Conservation (phyloP, 2,113 vertebrate species). For the Sinocyclocheilus anshuiensis region DNA sequence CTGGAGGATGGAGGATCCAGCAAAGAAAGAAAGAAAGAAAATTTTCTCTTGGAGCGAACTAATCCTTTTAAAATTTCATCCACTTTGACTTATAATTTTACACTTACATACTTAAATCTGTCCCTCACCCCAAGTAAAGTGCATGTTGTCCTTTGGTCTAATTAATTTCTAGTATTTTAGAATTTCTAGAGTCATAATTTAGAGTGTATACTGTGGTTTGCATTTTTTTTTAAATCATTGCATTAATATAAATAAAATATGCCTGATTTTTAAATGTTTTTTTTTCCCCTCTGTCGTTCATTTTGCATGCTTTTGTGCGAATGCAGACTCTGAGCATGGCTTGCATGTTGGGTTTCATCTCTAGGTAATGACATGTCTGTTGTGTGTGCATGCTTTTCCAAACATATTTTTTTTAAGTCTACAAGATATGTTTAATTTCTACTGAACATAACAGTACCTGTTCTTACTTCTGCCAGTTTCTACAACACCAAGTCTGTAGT, state of each 20-base stretch:
- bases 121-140: not conserved
- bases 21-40: no score
- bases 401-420: not conserved
- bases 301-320: not conserved
- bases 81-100: no score
- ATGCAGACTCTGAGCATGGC: slow-evolving; percentile 76
- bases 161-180: not conserved
- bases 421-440: slow-evolving; percentile 12
- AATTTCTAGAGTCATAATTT: not conserved
- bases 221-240: not conserved
- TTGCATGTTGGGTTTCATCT: slow-evolving; percentile 78
- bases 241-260: not conserved
- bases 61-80: no score
- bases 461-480: slow-evolving; percentile 76
- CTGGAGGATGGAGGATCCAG: no score
- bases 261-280: not conserved
- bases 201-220: not conserved
- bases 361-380: slow-evolving; percentile 67
- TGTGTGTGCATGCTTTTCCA: not conserved
- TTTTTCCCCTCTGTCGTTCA: not conserved
- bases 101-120: no score
- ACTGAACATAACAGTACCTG: not conserved
- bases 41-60: no score
- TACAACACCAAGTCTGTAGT: slow-evolving; percentile 91
- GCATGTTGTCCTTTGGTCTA: not conserved